Evolutionary conservation across 2,888 invertebrate species (phyloP), one percentile per base, ranked within the genome.

Genomic region (Drosophila picticornis): DNA sequence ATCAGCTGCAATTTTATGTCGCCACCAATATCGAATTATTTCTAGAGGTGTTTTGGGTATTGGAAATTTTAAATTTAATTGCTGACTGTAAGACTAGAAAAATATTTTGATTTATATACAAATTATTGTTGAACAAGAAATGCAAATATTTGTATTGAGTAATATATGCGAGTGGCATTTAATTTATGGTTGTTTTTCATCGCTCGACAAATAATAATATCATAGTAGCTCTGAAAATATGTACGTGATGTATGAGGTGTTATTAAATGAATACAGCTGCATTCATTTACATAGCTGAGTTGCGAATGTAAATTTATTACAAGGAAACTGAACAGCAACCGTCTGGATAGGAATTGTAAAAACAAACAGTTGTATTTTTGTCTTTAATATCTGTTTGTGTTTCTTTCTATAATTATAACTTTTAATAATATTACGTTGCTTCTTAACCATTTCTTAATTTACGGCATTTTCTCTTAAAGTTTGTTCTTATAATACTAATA

Each of bases 1-100:
- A 61, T 52, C 31, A 46, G 69, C 79, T 75, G 67, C 53, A 60
- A 66, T 62, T 73, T 62, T 22, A 65, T 84, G 90, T 82, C 90
- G 66, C 66, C 57, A 31, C 56, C 51, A 50, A 55, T 29, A 53
- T n/a, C 6, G 27, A 63, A 29, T 43, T 4, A 13, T 3, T 40
- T 27, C 13, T n/a, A n/a, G 9, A n/a, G 56, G 27, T 38, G 25
- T 19, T 29, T 43, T 25, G 29, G 22, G 10, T 36, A 27, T 19
- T 46, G 34, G n/a, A 51, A 58, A 52, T 55, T 57, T 66, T 25
- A 3, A 63, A 55, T 56, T 31, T 51, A 67, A 80, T 71, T 71
- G 48, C 71, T 40, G 63, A 69, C 72, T 68, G 75, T 83, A 73
- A 61, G 67, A 68, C 46, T 69, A 72, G 36, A 31, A 46, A 72